Evolutionary conservation across 2,113 vertebrate species (phyloP).

Genomic region (Mionectes macconnelli): DNA sequence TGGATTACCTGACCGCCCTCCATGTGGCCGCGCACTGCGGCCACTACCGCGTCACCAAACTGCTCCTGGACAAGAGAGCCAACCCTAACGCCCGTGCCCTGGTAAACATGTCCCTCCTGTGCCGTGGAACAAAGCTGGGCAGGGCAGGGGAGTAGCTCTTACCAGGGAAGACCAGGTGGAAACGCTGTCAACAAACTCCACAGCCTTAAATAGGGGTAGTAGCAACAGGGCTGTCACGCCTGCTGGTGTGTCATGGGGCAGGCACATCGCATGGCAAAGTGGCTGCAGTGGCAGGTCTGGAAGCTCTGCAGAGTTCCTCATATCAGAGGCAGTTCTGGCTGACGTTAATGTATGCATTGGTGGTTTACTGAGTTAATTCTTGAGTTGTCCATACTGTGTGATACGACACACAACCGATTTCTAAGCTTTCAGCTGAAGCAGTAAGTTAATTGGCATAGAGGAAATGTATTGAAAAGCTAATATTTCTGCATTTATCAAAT

Average conservation of each 20-base stretch:
- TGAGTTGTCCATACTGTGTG: rapidly evolving
- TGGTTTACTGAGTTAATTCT: background rate
- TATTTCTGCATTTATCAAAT: background rate
- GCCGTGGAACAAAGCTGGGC: background rate
- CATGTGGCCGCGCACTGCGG: constrained; percentile 97
- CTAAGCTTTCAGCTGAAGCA: background rate
- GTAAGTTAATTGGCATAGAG: background rate
- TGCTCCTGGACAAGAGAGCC: constrained; percentile 96
- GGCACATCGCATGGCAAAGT: rapidly evolving
- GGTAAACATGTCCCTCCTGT: constrained; percentile 75
- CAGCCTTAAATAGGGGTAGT: background rate
- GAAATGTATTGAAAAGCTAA: background rate
- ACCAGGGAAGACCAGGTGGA: background rate
- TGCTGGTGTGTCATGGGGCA: background rate
- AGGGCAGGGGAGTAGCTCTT: background rate
- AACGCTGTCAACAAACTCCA: background rate
- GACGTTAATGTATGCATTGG: rapidly evolving
- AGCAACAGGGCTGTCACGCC: background rate
- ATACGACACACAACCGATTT: background rate
- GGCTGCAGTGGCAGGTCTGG: background rate
- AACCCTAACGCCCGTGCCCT: constrained; percentile 95
- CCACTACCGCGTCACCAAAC: constrained; percentile 95
- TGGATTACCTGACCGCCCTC: constrained; percentile 95
- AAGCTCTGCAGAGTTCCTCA: background rate
- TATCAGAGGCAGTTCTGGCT: background rate